Percentiles rank a stretch among this genome's conserved stretches.
These are phyloP conservation scores for Abscondita cerata DNA, from an alignment of 2,888 invertebrate genomes.

Conservation along the genomic window DNA sequence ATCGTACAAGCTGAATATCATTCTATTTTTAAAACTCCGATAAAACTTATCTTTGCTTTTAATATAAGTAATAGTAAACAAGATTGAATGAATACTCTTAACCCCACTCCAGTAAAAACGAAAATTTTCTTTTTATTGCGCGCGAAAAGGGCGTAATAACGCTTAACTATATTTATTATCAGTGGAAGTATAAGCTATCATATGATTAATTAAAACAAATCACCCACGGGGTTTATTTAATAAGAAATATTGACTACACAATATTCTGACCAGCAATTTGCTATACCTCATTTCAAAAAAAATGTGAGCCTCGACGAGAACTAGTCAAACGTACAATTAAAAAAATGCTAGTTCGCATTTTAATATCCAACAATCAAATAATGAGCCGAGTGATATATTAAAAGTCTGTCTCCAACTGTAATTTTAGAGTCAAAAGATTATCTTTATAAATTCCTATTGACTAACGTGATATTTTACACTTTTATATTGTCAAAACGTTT, in stretches of 20 bases:
- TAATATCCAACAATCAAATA: slow-evolving; percentile 2
- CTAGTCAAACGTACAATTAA: slow-evolving; percentile 9
- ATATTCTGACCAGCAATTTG: slow-evolving; percentile 28
- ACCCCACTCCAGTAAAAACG: slow-evolving; percentile 8
- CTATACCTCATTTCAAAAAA: slow-evolving; percentile 17
- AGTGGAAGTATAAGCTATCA: slow-evolving; percentile 57
- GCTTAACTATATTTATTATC: slow-evolving; percentile 44
- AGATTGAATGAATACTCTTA: slow-evolving; percentile 8
- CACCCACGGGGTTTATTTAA: slow-evolving; percentile 35
- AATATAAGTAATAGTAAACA: neutral
- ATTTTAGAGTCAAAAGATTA: neutral
- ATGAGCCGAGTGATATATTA: neutral
- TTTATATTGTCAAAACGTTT: slow-evolving; percentile 27
- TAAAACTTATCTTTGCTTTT: too few relatives aligned
- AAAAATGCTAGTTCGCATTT: slow-evolving; percentile 2
- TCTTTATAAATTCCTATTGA: slow-evolving; percentile 10
- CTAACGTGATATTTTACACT: slow-evolving; percentile 19
- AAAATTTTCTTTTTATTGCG: slow-evolving; percentile 6
- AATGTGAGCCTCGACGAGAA: slow-evolving; percentile 9
- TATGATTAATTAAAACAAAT: slow-evolving; percentile 38
- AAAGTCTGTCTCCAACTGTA: neutral
- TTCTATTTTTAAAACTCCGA: slow-evolving; percentile 3
- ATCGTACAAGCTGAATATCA: neutral
- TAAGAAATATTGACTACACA: slow-evolving; percentile 32
- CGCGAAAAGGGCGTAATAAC: slow-evolving; percentile 22